Percentiles rank a stretch among this genome's conserved stretches.
These are phyloP conservation scores for Stegana nigrithorax DNA, from an alignment of 2,888 invertebrate species.

Conservation along the genomic window DNA sequence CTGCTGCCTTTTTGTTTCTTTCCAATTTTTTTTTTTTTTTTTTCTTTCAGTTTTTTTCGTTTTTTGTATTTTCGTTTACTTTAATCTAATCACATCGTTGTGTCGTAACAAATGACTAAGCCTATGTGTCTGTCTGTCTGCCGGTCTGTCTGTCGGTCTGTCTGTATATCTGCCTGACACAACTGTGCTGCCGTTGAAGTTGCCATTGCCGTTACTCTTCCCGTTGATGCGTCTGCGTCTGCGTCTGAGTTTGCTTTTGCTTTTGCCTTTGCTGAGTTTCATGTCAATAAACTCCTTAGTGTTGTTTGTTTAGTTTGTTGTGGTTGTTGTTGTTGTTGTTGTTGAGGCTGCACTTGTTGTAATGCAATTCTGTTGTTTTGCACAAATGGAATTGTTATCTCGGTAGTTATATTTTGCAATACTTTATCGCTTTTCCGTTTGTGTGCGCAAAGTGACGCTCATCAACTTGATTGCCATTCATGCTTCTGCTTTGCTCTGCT, in stretches of 20 bases:
- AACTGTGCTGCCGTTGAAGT: too few species aligned
- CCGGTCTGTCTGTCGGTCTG: too few species aligned
- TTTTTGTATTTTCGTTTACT: slow-evolving; percentile 23
- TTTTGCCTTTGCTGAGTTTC: too few species aligned
- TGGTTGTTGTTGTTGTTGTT: slow-evolving; percentile 26
- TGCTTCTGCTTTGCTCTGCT: neutral
- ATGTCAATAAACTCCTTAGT: too few species aligned
- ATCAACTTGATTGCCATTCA: slow-evolving; percentile 11
- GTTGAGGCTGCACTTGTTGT: slow-evolving; percentile 21
- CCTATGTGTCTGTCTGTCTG: neutral
- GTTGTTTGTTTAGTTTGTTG: slow-evolving; percentile 20
- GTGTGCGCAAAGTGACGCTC: slow-evolving; percentile 16
- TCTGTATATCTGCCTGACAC: too few species aligned
- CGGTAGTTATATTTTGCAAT: slow-evolving; percentile 20
- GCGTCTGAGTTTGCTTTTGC: too few species aligned
- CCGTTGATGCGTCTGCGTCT: too few species aligned
- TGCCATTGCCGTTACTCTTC: too few species aligned
- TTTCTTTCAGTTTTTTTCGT: slow-evolving; percentile 13
- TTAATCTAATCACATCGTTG: slow-evolving; percentile 41
- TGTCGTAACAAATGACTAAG: slow-evolving; percentile 41
- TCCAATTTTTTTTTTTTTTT: too few species aligned
- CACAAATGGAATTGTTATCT: slow-evolving; percentile 40
- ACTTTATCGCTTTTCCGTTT: slow-evolving; percentile 23
- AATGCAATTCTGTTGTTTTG: slow-evolving; percentile 43
- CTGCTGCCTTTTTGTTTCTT: neutral